phyloP scores from a whole-genome alignment of 2,797 vertebrate genomes.

The Sparidentex hasta region DNA sequence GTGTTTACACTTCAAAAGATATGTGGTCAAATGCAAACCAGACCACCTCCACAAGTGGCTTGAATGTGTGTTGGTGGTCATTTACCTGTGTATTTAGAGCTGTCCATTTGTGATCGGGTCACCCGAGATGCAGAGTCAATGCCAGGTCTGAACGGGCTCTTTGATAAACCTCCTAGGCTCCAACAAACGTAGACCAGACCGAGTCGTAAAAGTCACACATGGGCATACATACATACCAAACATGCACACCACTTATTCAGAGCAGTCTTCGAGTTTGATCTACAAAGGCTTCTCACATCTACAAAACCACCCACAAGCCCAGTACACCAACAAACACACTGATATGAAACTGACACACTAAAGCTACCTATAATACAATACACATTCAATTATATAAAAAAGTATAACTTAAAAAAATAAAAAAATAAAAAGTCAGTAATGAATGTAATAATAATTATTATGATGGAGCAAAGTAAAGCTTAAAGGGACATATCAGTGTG shows the following conservation, averaged over 20 bases:
- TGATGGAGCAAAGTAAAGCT: constrained; percentile 30
- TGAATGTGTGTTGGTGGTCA: too few species aligned
- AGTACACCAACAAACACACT: constrained; percentile 55
- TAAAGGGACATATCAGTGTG: neutral
- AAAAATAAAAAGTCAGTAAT: constrained; percentile 58
- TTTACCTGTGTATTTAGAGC: too few species aligned
- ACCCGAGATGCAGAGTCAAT: too few species aligned
- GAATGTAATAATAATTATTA: constrained; percentile 52
- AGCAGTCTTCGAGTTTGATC: constrained; percentile 77
- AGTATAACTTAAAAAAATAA: constrained; percentile 80
- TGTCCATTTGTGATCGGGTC: too few species aligned
- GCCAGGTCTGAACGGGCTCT: neutral
- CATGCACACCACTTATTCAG: constrained; percentile 54
- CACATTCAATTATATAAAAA: constrained; percentile 61
- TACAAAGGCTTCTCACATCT: constrained; percentile 71
- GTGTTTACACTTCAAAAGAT: too few species aligned
- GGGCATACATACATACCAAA: constrained; percentile 18
- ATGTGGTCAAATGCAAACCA: too few species aligned
- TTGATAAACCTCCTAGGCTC: constrained; percentile 39
- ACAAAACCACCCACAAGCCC: constrained; percentile 67
- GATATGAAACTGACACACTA: constrained; percentile 55
- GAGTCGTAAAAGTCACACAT: constrained; percentile 63
- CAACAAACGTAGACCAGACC: constrained; percentile 29
- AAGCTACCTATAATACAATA: constrained; percentile 61
- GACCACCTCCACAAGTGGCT: too few species aligned